These are phyloP conservation scores for Lutraria lutraria DNA, from an alignment of 2,888 invertebrate species.

Conservation along the genomic window DNA sequence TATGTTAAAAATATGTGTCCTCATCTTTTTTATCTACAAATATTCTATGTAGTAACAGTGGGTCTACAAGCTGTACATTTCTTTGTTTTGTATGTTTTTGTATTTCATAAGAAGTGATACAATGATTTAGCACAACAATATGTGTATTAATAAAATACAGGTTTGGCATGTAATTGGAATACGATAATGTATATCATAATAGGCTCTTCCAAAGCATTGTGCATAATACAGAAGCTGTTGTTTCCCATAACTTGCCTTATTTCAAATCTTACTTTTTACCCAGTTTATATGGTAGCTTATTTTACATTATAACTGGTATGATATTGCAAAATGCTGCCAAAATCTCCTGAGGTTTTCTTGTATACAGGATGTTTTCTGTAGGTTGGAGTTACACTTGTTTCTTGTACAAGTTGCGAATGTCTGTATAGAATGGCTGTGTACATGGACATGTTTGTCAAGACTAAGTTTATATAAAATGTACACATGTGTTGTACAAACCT, in stretches of 20 bases:
- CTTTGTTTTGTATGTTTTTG: background rate
- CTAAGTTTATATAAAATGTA: background rate
- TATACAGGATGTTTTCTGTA: background rate
- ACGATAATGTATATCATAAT: background rate
- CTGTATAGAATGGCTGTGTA: background rate
- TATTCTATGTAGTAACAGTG: background rate
- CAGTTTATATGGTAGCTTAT: background rate
- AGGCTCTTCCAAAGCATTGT: slow-evolving; percentile 7
- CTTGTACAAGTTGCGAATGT: background rate
- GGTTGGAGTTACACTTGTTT: background rate
- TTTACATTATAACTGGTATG: background rate
- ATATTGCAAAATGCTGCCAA: slow-evolving; percentile 20
- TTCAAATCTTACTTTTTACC: background rate
- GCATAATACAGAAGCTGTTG: background rate
- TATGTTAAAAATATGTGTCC: background rate
- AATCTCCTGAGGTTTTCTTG: background rate
- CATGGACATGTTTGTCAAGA: background rate
- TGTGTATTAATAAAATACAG: background rate
- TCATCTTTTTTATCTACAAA: no score
- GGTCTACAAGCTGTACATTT: background rate
- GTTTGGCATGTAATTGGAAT: background rate
- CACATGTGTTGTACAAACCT: background rate
- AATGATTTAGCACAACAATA: background rate
- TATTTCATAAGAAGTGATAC: background rate
- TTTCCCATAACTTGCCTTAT: slow-evolving; percentile 2